phyloP scores from a whole-genome alignment of 1,140 invertebrate genomes.

The Meteorus sp. region DNA sequence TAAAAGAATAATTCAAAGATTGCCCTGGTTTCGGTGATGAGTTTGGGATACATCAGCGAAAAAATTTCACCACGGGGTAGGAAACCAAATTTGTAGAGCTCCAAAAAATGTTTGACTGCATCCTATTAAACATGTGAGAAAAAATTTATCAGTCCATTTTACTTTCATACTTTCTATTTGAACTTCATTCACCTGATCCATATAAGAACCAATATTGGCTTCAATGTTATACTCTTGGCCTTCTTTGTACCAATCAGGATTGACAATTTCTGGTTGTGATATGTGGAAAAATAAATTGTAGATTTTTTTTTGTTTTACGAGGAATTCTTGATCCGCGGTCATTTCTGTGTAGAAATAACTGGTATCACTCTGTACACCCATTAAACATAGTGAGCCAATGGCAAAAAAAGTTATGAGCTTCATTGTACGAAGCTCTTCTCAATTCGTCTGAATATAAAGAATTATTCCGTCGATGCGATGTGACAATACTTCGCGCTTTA shows the following conservation, averaged over 20 bases:
- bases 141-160: no score
- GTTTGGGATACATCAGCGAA: slow-evolving; percentile 57
- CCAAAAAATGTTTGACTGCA: slow-evolving; percentile 44
- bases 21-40: slow-evolving; percentile 60
- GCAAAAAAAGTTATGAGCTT: slow-evolving; percentile 36
- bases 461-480: neutral
- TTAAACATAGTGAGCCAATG: slow-evolving; percentile 27
- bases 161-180: no score
- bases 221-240: slow-evolving; percentile 62
- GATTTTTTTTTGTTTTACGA: slow-evolving; percentile 64
- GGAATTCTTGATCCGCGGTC: slow-evolving; percentile 56
- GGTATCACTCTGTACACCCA: slow-evolving; percentile 24
- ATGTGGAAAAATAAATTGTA: slow-evolving; percentile 66
- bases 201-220: slow-evolving; percentile 58
- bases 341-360: slow-evolving; percentile 33
- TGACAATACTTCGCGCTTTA: no score
- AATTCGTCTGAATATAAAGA: no score
- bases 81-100: slow-evolving; percentile 47
- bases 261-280: slow-evolving; percentile 59
- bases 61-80: slow-evolving; percentile 62
- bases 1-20: slow-evolving; percentile 64
- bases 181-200: slow-evolving; percentile 42
- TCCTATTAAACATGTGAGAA: slow-evolving; percentile 29
- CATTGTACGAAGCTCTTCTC: slow-evolving; percentile 32
- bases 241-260: slow-evolving; percentile 55